Evolutionary conservation across 2,113 vertebrate genomes (phyloP).

Genomic region (Megaleporinus macrocephalus): DNA sequence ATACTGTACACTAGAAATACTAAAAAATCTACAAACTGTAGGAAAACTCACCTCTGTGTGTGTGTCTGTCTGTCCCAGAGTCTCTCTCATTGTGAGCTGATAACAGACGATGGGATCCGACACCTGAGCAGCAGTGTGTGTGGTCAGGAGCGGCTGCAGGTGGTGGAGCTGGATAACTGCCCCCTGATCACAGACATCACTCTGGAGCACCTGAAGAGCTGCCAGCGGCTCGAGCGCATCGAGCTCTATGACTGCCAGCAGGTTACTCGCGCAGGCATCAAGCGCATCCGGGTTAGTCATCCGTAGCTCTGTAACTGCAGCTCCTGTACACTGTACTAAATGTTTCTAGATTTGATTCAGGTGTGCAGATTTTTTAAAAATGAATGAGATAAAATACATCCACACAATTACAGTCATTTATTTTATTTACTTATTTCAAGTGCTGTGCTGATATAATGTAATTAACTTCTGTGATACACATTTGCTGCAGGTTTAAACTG

Average conservation of each 20-base stretch:
- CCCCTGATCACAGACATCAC: conserved; percentile 97
- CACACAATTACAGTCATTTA: too few relatives aligned
- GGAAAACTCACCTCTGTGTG: not conserved
- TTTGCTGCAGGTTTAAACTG: too few relatives aligned
- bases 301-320: not conserved
- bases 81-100: conserved; percentile 97
- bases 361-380: too few relatives aligned
- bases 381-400: too few relatives aligned
- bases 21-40: not conserved
- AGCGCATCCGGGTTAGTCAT: conserved; percentile 92
- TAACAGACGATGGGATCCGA: conserved; percentile 96
- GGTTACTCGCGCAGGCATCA: conserved; percentile 95
- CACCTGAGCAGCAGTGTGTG: conserved; percentile 96
- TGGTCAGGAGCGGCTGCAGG: conserved; percentile 94
- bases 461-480: too few relatives aligned
- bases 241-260: conserved; percentile 99
- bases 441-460: too few relatives aligned
- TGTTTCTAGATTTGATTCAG: too few relatives aligned
- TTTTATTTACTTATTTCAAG: too few relatives aligned
- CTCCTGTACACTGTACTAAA: too few relatives aligned
- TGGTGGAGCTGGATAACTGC: conserved; percentile 99
- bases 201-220: conserved; percentile 97
- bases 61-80: conserved; percentile 77
- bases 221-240: conserved; percentile 95
- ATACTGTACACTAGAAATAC: not conserved